phyloP scores from a whole-genome alignment of 2,797 vertebrate genomes.

The Adrianichthys oophorus region DNA sequence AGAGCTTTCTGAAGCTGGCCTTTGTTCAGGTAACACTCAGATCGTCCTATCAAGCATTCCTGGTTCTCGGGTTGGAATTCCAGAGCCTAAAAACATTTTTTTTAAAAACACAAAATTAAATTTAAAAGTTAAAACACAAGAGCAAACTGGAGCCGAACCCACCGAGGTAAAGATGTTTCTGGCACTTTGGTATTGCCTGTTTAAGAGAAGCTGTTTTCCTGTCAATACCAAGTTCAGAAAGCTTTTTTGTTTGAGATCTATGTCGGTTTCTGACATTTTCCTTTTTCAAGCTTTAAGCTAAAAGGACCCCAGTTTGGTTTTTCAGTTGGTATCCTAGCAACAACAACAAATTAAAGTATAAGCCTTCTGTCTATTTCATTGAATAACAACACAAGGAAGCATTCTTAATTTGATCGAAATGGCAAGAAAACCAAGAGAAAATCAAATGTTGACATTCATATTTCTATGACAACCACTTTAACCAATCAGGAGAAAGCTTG shows the following conservation, averaged over 20 bases:
- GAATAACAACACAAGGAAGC: background rate
- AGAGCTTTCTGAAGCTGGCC: conserved; percentile 81
- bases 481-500: too few relatives aligned
- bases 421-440: too few relatives aligned
- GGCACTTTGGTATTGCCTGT: conserved; percentile 81
- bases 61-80: conserved; percentile 79
- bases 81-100: conserved; percentile 79
- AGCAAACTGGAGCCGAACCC: background rate
- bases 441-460: too few relatives aligned
- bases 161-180: conserved; percentile 81
- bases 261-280: conserved; percentile 64
- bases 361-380: conserved; percentile 4
- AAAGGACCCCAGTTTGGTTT: too few relatives aligned
- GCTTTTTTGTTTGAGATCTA: conserved; percentile 18
- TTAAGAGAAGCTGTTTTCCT: conserved; percentile 78
- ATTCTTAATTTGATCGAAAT: too few relatives aligned
- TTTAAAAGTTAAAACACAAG: background rate
- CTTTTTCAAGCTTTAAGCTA: too few relatives aligned
- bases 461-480: too few relatives aligned
- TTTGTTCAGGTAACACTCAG: conserved; percentile 85
- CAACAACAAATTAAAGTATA: conserved; percentile 21
- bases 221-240: conserved; percentile 77
- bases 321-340: conserved; percentile 68
- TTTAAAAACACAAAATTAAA: background rate
- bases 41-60: conserved; percentile 83